Evolutionary conservation across 1,140 invertebrate species (phyloP).

Genomic region (Cydia fagiglandana): DNA sequence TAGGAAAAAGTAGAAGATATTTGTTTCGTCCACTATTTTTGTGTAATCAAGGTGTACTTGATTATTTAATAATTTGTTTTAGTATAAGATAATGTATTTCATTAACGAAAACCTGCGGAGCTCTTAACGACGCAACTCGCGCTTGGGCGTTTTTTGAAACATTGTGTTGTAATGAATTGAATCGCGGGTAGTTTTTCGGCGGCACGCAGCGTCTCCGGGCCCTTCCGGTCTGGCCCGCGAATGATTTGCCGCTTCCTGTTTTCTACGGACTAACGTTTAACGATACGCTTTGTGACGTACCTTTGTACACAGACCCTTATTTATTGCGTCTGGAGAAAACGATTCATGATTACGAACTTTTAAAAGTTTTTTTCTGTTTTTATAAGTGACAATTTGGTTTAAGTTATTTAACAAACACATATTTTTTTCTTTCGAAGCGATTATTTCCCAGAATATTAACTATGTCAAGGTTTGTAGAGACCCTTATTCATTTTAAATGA

Average conservation of each 20-base stretch:
- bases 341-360: not conserved
- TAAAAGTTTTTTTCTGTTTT: constrained; percentile 1
- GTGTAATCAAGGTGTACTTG: too few species aligned
- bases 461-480: too few species aligned
- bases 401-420: not conserved
- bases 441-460: too few species aligned
- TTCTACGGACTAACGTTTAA: constrained; percentile 43
- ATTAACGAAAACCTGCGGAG: not conserved
- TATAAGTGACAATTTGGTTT: constrained; percentile 23
- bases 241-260: constrained; percentile 68
- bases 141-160: not conserved
- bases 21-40: too few species aligned
- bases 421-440: too few species aligned
- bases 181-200: constrained; percentile 56
- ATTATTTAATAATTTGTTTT: too few species aligned
- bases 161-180: constrained; percentile 35
- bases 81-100: too few species aligned
- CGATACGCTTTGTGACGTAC: constrained; percentile 43
- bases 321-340: constrained; percentile 43
- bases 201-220: constrained; percentile 56
- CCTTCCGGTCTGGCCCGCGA: constrained; percentile 54
- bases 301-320: constrained; percentile 41
- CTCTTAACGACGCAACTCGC: not conserved
- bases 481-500: too few species aligned
- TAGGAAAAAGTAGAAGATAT: too few species aligned